Base-by-base conservation (phyloP, 2,888 invertebrate species). In the Laspeyria flexula region DNA sequence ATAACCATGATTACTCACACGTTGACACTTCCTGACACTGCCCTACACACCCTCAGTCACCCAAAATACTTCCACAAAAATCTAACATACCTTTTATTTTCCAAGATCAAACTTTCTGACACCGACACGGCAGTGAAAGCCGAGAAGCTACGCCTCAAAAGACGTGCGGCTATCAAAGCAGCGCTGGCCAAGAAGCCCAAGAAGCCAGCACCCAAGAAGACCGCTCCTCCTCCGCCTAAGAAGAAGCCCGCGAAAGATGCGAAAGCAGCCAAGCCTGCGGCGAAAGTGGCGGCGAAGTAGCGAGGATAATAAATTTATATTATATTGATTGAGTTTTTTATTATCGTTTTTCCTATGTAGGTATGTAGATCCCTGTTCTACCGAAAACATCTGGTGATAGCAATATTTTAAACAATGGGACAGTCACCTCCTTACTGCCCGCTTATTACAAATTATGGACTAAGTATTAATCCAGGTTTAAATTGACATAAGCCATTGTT, bases 111-210 rank as follows among this genome's bases (percentile, higher is more conserved):
- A 56, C 76, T 94, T 56, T 79, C 93, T 0, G 85, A 79, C 0
- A 69, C 73, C 12, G 86, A 93, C 60, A 81, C 90, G 1, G 93
- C 93, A 0, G 88, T 93, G 33, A 92, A 86, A 46, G 88, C 93
- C 0, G 82, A 93, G 42, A 93, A 92, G 40, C 73, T 94, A 1
- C 87, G 93, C 42, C 89, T 90, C 25, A 90, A 80, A 53, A 86
- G 94, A 43, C 81, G 87, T n/a, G 93, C 88, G 50, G 82, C 88
- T 1, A 90, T 94, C 58, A 87, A 93, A 69, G 90, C 93, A 25
- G 93, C 90, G 0, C 81, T 90, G 25, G 83, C 92, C 1, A 92
- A 90, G 63, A 94, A 93, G 56, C 93, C 93, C 13, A 94, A 94
- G 81, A 90, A 92, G 83, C 85, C 90, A 0, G 84, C 64, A n/a